Evolutionary conservation across 2,888 invertebrate species (phyloP).

Genomic region (Archaeoteleia sp.): DNA sequence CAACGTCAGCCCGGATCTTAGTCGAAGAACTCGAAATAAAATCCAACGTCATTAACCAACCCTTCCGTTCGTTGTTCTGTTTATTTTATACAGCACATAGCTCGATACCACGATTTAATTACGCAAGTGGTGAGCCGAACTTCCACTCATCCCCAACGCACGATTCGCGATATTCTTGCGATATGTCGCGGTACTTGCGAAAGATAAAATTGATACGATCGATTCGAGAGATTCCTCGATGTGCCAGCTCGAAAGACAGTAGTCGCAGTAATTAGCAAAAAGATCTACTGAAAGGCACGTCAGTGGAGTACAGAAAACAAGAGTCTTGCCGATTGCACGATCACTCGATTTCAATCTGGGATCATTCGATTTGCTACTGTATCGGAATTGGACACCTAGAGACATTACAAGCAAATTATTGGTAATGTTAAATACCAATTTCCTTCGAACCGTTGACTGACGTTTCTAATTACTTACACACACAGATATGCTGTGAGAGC

Average conservation of each 20-base stretch:
- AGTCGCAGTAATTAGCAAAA: not conserved
- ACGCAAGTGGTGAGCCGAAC: conserved; percentile 51
- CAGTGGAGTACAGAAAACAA: not conserved
- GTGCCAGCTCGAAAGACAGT: not conserved
- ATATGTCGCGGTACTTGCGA: not conserved
- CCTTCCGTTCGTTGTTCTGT: not conserved
- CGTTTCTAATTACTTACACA: no score
- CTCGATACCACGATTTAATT: conserved; percentile 64
- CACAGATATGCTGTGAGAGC: no score
- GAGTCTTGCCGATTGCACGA: not conserved
- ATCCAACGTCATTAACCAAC: not conserved
- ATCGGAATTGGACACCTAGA: conserved; percentile 23
- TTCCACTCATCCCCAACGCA: not conserved
- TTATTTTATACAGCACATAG: not conserved
- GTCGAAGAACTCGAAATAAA: no score
- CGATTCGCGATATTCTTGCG: conserved; percentile 57
- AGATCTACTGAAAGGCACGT: not conserved
- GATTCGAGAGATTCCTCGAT: not conserved
- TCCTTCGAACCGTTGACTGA: no score
- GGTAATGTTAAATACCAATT: not conserved
- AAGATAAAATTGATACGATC: conserved; percentile 3
- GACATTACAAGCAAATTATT: not conserved
- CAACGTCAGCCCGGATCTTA: not conserved
- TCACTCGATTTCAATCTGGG: not conserved
- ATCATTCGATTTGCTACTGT: conserved; percentile 54